Conservation (phyloP, 2,888 invertebrate species). For the Nephrotoma guestfalica region DNA sequence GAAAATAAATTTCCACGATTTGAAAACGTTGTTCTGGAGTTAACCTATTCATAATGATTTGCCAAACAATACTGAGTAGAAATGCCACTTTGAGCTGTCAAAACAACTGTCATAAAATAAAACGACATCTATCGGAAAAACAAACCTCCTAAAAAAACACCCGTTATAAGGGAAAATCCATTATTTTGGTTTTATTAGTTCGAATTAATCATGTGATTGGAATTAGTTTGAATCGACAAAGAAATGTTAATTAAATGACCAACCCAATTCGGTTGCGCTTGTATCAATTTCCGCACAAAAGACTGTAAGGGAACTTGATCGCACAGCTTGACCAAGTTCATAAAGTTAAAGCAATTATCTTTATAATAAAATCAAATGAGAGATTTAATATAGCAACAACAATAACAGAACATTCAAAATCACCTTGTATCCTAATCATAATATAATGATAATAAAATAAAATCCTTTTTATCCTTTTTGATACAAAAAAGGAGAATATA, state of each 20-base stretch:
- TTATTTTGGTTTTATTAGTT: background rate
- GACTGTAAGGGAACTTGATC: background rate
- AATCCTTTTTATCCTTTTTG: background rate
- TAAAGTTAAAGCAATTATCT: background rate
- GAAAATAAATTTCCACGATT: too few species aligned
- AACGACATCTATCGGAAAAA: too few species aligned
- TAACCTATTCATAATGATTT: too few species aligned
- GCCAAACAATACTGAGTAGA: too few species aligned
- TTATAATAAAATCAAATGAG: background rate
- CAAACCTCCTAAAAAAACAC: too few species aligned
- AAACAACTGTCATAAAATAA: too few species aligned
- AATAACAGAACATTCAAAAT: background rate
- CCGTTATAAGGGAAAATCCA: background rate
- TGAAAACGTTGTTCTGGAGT: too few species aligned
- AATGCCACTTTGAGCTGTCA: too few species aligned
- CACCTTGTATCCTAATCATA: background rate
- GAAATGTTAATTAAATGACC: background rate
- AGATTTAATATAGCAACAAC: background rate
- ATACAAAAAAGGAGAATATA: background rate
- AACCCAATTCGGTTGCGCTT: background rate
- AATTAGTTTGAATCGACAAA: background rate
- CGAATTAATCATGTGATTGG: background rate
- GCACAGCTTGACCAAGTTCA: background rate
- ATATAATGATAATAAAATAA: background rate
- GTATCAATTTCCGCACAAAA: background rate